Evolutionary conservation across 1,140 invertebrate genomes (phyloP), one percentile per base, ranked within the genome.

Genomic region (Stegodyphus dumicola): DNA sequence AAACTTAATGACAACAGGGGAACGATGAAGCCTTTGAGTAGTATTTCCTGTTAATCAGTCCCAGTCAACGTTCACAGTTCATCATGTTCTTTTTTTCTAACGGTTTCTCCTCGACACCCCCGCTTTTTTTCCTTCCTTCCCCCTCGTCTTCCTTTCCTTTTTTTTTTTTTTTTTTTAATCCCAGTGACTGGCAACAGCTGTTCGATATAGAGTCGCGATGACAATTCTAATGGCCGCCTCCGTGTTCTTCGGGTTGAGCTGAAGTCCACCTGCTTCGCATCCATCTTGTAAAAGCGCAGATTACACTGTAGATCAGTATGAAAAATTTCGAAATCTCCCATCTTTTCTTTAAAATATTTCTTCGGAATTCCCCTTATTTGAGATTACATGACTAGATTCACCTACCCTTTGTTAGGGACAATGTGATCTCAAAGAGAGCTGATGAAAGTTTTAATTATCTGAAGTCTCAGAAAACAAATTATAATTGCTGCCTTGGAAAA

Each of bases 1-100:
- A 60, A 83, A 76, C 64, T 76, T 84, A 84, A 84, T 84, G 74
- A 51, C 81, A 85, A 76, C 65, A 53, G 51, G 66, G 56, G 74
- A 52, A 9, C 73, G 70, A 56, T 33, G 70, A 81, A 60, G 79
- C 53, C 49, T 81, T 67, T 77, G 73, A 85, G 81, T 77, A 85
- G 81, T 85, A 85, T 85, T 85, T 85, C 81, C 81, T 85, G 81
- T 85, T 85, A 85, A 85, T 85, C 81, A 76, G 81, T 84, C 64
- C 73, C 74, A 84, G 81, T 74, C 79, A 74, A 33, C 69, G 54
- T 77, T 77, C 60, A 73, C 79, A 74, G 77, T 75, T 60, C 80
- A 75, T 83, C 80, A 75, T 74, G 60, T 83, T 60, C 15, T 71
- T 69, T 80, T n/a, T 80, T 71, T 53, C 69, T 80, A 85, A 85